A percentile compares a stretch with the other conserved stretches of the same genome.
Evolutionary conservation across 2,113 vertebrate species (phyloP).

Genomic region (Notechis scutatus): DNA sequence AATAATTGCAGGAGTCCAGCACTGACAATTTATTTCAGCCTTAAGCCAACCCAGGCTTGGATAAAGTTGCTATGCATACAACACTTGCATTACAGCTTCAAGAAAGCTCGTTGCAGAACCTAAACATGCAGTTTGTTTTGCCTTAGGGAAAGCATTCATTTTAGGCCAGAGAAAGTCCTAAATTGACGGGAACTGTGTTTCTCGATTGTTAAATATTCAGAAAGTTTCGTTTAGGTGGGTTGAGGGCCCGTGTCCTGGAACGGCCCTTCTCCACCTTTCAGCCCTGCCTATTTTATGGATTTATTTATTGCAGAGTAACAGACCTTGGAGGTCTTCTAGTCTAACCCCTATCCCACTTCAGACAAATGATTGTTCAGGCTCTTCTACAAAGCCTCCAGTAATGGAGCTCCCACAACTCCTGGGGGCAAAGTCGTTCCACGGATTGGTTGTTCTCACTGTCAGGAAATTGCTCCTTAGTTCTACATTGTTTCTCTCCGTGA

Average conservation of each 20-base stretch:
- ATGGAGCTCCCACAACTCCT: too few relatives aligned
- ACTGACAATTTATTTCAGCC: conserved; percentile 80
- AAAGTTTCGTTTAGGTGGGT: not conserved
- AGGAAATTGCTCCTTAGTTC: too few relatives aligned
- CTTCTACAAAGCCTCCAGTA: too few relatives aligned
- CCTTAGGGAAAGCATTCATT: not conserved
- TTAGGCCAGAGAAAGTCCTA: not conserved
- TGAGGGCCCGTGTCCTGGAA: not conserved
- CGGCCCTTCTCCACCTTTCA: not conserved
- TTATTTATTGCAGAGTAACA: not conserved
- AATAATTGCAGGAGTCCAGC: conserved; percentile 76
- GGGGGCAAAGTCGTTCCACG: too few relatives aligned
- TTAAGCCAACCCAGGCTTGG: conserved; percentile 59
- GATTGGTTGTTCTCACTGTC: too few relatives aligned
- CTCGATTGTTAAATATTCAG: not conserved
- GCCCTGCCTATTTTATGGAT: not conserved
- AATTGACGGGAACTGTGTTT: not conserved
- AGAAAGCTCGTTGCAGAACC: not conserved
- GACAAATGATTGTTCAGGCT: too few relatives aligned
- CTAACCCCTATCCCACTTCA: too few relatives aligned
- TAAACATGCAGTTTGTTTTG: not conserved
- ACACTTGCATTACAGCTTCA: conserved; percentile 19
- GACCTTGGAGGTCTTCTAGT: too few relatives aligned
- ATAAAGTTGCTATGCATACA: conserved; percentile 59
- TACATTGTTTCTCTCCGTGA: too few relatives aligned